Evolutionary conservation across 35 echinoderm and acorn worm genomes (phyloP).

Genomic region (Ophioderma brevispina): DNA sequence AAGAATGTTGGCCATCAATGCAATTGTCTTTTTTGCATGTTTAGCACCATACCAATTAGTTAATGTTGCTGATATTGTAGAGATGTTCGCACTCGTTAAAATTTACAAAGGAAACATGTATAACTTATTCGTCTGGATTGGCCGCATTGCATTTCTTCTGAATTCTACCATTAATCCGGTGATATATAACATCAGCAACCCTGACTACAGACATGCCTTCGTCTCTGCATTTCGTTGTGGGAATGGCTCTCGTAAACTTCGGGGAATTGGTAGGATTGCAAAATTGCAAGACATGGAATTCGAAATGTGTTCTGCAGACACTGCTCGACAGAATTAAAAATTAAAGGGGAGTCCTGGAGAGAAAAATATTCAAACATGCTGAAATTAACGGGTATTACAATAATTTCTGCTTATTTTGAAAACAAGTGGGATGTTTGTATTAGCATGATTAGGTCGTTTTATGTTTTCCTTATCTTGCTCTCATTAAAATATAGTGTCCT

Average conservation of each 20-base stretch:
- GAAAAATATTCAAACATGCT: too few relatives aligned
- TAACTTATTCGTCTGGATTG: background rate
- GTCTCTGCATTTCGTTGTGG: background rate
- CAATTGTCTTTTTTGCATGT: background rate
- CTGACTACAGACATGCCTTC: background rate
- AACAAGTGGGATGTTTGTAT: too few relatives aligned
- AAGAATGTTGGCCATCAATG: background rate
- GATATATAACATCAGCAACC: background rate
- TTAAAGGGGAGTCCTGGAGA: too few relatives aligned
- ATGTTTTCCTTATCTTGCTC: too few relatives aligned
- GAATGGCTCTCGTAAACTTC: background rate
- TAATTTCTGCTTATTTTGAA: too few relatives aligned
- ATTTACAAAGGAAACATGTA: background rate
- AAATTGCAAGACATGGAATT: background rate
- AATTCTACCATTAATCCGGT: background rate
- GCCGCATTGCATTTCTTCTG: background rate
- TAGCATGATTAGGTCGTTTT: too few relatives aligned
- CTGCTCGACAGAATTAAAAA: too few relatives aligned
- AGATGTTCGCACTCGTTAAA: background rate
- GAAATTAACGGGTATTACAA: too few relatives aligned
- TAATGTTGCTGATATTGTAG: background rate
- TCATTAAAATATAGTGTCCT: too few relatives aligned
- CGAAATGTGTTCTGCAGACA: too few relatives aligned
- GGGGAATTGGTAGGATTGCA: background rate
- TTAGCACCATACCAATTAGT: background rate